Evolutionary conservation across 2,888 invertebrate genomes (phyloP), one percentile per base, ranked within the genome.

Genomic region (Drosophila macrothrix): DNA sequence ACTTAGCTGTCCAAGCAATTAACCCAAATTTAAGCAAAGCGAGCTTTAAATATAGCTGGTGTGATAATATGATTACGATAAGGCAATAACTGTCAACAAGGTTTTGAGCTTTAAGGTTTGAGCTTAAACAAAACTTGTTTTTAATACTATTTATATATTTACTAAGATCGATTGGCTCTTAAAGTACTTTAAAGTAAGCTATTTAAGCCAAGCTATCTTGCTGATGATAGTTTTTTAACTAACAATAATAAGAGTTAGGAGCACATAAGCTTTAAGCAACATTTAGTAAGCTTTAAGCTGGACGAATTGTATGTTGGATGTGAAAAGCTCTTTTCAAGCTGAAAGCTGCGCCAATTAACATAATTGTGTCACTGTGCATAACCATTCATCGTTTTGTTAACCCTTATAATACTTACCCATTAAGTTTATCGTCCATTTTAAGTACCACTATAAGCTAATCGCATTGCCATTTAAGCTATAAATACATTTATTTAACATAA

Each of bases 11-110:
- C 73, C 61, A 76, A 67, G 81, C 76, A 84, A 84, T 84, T 84
- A 87, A 84, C 88, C 84, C 73, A 79, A 73, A 73, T 86, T 65
- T 66, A n/a, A 33, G 31, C 59, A 33, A 75, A 78, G 74, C 77
- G 72, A 59, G 67, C 67, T 78, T 72, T 68, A 53, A 60, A 68
- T 83, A 71, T 74, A 54, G 60, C 73, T 64, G 72, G 50, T 64
- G 73, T 49, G 43, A 49, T 70, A 78, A 79, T 59, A 29, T 22
- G 35, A 60, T 76, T 67, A 60, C 22, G 35, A 55, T 62, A 50
- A 60, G n/a, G 52, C 35, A 29, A 50, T 58, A 49, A 61, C n/a
- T 25, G 33, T 12, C 10, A 41, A 22, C 19, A 31, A 16, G 41
- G 2, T 46, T 55, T 41, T 2, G 0, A 29, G 41, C n/a, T 28